Evolutionary conservation across 2,888 invertebrate genomes (phyloP).

Genomic region (Lasius fuliginosus): DNA sequence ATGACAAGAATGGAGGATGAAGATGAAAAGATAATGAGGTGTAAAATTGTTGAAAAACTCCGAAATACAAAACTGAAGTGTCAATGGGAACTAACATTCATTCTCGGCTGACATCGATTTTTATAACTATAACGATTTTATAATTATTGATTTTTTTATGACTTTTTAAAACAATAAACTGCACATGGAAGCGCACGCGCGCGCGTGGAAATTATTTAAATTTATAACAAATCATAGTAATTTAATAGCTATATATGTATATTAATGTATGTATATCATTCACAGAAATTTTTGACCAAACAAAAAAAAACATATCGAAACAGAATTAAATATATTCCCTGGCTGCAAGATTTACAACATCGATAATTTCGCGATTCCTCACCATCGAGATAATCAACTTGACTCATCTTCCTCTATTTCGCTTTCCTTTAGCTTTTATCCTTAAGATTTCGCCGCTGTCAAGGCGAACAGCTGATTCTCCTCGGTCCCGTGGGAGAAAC

Average conservation of each 20-base stretch:
- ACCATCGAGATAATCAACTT: slow-evolving; percentile 22
- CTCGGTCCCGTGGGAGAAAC: slow-evolving; percentile 42
- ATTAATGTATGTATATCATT: slow-evolving; percentile 8
- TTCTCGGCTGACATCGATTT: background rate
- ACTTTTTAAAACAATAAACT: too few species aligned
- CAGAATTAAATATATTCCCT: background rate
- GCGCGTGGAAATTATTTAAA: background rate
- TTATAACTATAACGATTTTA: background rate
- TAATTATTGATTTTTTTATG: background rate
- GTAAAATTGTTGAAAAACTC: slow-evolving; percentile 7
- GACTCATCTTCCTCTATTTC: background rate
- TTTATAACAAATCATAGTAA: background rate
- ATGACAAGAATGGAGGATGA: slow-evolving; percentile 40
- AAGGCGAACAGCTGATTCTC: slow-evolving; percentile 69
- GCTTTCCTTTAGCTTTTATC: background rate
- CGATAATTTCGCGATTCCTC: slow-evolving; percentile 20
- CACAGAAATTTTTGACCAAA: background rate
- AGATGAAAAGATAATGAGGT: background rate
- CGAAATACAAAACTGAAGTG: background rate
- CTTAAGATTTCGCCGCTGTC: slow-evolving; percentile 57
- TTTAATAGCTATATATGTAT: background rate
- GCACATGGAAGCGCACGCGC: too few species aligned
- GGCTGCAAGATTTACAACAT: background rate
- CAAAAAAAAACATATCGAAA: background rate
- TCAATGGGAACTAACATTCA: background rate